Conservation (phyloP, 2,113 vertebrate species). For the Campylomormyrus tamandua region DNA sequence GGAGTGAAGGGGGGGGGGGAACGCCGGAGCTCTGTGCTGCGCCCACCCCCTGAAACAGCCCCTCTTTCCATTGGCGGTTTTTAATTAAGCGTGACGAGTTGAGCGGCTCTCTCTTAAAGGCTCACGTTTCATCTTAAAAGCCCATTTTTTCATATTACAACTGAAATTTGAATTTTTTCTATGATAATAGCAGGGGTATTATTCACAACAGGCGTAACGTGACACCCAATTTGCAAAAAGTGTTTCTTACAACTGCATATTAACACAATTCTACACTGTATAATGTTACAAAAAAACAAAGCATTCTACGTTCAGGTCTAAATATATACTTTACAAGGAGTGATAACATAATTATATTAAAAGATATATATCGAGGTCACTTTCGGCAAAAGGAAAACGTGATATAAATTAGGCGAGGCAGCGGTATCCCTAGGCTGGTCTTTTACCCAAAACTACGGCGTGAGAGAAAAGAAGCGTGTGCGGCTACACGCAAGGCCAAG, state of each 20-base stretch:
- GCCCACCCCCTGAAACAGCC: background rate
- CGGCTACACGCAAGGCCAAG: background rate
- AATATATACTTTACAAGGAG: background rate
- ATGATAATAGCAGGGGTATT: background rate
- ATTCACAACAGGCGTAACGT: background rate
- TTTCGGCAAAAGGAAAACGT: background rate
- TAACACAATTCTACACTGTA: background rate
- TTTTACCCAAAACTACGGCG: background rate
- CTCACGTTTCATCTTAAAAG: background rate
- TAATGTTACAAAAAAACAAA: background rate
- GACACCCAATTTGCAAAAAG: background rate
- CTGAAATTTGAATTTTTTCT: background rate
- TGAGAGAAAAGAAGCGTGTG: background rate
- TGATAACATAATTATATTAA: background rate
- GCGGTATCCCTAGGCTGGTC: background rate
- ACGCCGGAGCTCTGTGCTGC: background rate
- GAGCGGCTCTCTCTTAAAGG: background rate
- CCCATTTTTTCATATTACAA: background rate
- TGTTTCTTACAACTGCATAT: constrained; percentile 2
- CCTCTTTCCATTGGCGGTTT: background rate
- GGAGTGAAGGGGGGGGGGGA: background rate
- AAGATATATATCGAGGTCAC: background rate
- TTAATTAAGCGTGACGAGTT: background rate
- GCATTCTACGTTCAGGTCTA: background rate
- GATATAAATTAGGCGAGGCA: background rate